Base-by-base conservation (phyloP, 2,888 invertebrate genomes). In the Cryptus armator region DNA sequence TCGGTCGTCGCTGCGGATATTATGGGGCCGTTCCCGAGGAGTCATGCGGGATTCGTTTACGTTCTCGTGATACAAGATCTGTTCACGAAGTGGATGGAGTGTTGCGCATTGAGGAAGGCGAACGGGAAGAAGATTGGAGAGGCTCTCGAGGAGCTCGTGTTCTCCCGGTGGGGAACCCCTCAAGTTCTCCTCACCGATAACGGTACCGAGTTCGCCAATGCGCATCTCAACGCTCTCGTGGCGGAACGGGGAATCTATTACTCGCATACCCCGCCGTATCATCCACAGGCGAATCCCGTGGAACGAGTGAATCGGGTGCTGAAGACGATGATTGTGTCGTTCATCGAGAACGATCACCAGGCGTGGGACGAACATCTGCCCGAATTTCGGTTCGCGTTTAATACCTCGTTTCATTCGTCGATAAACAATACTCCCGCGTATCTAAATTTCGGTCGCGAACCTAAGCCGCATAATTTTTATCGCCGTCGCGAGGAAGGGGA, bases 291-390 rank as follows among this genome's bases (percentile, higher is more conserved):
- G 0, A 71, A 53, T 76, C 90, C 90, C 0, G 87, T 88, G 0
- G 89, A 90, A 67, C 53, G 89, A 3, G 83, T 86, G 0, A 90
- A 90, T 70, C 67, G 89, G 1, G 86, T 86, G 0, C 4, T 90
- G 4, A 89, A 89, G 64, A 90, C 89, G 0, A 88, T 89, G 87
- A 89, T 92, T 0, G 85, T 90, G 0, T 86, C 90, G 0, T 91
- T 83, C 77, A 32, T 89, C 0, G 81, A 76, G 10, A 75, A 86
- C 3, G 81, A 88, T 46, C 90, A 91, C 37, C 62, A 85, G 3
- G 70, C 80, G 1, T 91, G 90, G 90, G 90, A 90, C 67, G 4
- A 64, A 9, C 74, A 89, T 43, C 46, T 90, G 0, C 51, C 83
- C 0, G 81, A 88, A 43, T 81, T 91, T 24, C 74, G 77, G 0